Base-by-base conservation (phyloP, 2,888 invertebrate species). In the Timema podura region DNA sequence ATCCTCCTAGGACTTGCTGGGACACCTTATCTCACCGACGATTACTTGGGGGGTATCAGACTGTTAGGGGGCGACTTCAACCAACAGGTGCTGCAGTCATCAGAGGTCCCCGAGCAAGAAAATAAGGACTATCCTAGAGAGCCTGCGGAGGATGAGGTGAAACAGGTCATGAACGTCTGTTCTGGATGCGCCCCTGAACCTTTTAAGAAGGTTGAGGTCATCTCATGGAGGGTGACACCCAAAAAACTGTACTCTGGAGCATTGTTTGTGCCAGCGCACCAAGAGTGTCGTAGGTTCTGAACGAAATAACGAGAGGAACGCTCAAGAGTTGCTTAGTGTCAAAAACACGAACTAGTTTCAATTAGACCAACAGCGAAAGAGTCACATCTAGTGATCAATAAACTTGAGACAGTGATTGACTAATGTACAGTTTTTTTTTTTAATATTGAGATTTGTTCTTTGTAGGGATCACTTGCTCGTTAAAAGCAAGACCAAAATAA, bases 141-240 rank as follows among this genome's bases (percentile, higher is more conserved):
- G 76, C 92, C 92, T 0, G 93, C 93, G 0, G 92, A 93, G 79
- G 91, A 89, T 48, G 93, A 93, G 80, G 93, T 93, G 0, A 89
- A 85, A 75, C 90, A 90, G 10, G 91, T 93, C 0, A 90, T 92
- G 89, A 85, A 88, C 75, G 83, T 92, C 2, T 93, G 93, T 80
- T 87, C 89, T 71, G 89, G 88, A 0, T 93, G 93, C 76, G 85
- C 88, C 30, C 81, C 85, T 0, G 93, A 93, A 77, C 93, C 93
- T 0, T 93, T 93, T 81, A 88, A 88, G 74, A 91, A 91, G 76
- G 93, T 92, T 8, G 83, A 92, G 30, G 85, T 92, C 5, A 85
- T 93, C 49, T 89, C 89, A 8, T 93, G 93, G 93, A 87, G 92
- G 77, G 84, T 83, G 68, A 86, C 89, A 0, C 85, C 89, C 0